These are phyloP conservation scores for Trichonephila clavata DNA, from an alignment of 1,140 invertebrate genomes.

Conservation along the genomic window DNA sequence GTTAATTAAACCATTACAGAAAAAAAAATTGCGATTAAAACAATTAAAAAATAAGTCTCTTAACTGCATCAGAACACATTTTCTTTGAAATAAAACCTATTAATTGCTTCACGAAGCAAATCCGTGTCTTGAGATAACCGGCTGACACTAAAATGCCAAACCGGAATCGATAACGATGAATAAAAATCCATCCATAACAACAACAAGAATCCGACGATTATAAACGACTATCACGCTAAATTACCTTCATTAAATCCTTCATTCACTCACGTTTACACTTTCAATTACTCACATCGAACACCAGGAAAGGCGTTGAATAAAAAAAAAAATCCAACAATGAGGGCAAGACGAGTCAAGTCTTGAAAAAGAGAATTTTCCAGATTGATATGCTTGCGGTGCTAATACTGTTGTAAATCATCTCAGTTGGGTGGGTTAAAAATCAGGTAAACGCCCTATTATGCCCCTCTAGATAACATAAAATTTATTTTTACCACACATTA, in stretches of 20 bases:
- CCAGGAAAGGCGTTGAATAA: not conserved
- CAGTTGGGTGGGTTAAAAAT: not conserved
- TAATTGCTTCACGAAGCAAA: not conserved
- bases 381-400: conserved; percentile 53
- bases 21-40: too few relatives aligned
- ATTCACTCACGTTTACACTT: conserved; percentile 18
- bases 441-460: conserved; percentile 64
- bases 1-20: too few relatives aligned
- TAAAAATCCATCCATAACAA: conserved; percentile 18
- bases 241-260: conserved; percentile 48
- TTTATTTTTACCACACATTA: conserved; percentile 1
- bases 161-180: not conserved
- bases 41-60: too few relatives aligned
- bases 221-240: conserved; percentile 33
- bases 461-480: conserved; percentile 17
- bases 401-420: conserved; percentile 54
- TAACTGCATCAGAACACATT: not conserved
- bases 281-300: conserved; percentile 22
- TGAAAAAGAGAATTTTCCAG: conserved; percentile 41
- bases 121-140: not conserved
- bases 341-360: not conserved
- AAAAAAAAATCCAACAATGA: not conserved
- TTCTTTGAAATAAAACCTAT: not conserved
- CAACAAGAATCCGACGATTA: conserved; percentile 37
- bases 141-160: not conserved